These are phyloP conservation scores for Aradus depressus DNA, from an alignment of 2,888 invertebrate genomes.

Conservation along the genomic window DNA sequence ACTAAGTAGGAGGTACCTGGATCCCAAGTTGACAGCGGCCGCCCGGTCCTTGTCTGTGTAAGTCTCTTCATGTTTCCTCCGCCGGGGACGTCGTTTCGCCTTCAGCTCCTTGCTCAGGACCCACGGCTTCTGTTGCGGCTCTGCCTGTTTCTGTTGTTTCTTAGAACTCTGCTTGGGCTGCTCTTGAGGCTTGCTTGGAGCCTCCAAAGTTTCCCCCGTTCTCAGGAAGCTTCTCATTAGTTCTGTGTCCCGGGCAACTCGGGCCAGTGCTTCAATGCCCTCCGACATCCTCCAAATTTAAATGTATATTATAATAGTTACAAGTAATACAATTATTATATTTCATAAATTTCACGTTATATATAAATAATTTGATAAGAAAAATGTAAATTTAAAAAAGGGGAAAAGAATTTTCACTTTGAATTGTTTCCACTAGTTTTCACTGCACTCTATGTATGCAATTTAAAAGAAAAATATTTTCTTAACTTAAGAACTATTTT, in stretches of 20 bases:
- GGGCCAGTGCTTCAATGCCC: conserved; percentile 2
- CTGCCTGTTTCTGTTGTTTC: too few relatives aligned
- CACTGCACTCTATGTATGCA: too few relatives aligned
- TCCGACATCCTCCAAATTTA: not conserved
- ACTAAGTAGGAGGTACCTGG: too few relatives aligned
- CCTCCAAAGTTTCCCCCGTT: too few relatives aligned
- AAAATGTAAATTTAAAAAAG: too few relatives aligned
- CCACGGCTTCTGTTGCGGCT: conserved; percentile 1
- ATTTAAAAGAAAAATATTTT: too few relatives aligned
- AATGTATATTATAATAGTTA: not conserved
- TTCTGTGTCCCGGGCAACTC: conserved; percentile 42
- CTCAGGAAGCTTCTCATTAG: conserved; percentile 69
- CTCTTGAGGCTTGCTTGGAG: too few relatives aligned
- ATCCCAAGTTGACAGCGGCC: conserved; percentile 75
- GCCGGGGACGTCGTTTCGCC: conserved; percentile 30
- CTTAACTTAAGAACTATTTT: too few relatives aligned
- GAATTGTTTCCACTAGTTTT: too few relatives aligned
- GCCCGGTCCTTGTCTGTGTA: conserved; percentile 87
- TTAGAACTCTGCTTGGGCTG: too few relatives aligned
- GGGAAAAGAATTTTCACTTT: too few relatives aligned
- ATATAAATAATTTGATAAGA: too few relatives aligned
- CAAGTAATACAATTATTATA: not conserved
- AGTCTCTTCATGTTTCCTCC: conserved; percentile 49
- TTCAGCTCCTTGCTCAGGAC: conserved; percentile 24
- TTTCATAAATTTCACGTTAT: not conserved